These are phyloP conservation scores for Dermatemys mawii DNA, from an alignment of 2,113 vertebrate species.

Conservation along the genomic window DNA sequence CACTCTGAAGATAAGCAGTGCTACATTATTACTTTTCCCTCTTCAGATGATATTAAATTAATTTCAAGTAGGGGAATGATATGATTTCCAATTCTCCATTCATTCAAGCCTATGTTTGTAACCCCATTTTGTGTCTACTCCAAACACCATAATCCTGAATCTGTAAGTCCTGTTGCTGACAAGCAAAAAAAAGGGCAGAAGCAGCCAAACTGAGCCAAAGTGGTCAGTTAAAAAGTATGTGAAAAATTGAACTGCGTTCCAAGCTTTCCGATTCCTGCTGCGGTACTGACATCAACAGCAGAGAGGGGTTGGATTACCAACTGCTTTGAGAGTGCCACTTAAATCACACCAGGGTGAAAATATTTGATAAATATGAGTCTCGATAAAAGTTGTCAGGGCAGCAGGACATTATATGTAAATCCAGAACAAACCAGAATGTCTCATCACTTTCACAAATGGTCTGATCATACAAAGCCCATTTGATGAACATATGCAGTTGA, in stretches of 20 bases:
- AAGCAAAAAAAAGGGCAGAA: neutral
- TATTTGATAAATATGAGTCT: constrained; percentile 36
- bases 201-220: neutral
- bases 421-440: constrained; percentile 35
- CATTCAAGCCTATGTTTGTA: neutral
- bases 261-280: neutral
- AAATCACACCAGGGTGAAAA: constrained; percentile 18
- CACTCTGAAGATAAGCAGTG: neutral
- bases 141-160: neutral
- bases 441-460: neutral
- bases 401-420: neutral
- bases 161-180: neutral
- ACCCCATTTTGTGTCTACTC: neutral
- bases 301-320: neutral
- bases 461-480: neutral
- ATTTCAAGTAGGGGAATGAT: neutral
- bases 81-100: neutral
- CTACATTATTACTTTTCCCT: neutral
- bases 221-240: neutral
- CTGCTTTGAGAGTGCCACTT: constrained; percentile 29
- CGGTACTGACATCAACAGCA: accelerated
- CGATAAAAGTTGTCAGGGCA: constrained; percentile 7
- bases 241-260: neutral
- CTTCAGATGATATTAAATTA: neutral
- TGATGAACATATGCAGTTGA: neutral